A percentile compares a stretch with the other conserved stretches of the same genome.
phyloP scores from a whole-genome alignment of 2,113 vertebrate species.

The Ophthalmotilapia sp. region DNA sequence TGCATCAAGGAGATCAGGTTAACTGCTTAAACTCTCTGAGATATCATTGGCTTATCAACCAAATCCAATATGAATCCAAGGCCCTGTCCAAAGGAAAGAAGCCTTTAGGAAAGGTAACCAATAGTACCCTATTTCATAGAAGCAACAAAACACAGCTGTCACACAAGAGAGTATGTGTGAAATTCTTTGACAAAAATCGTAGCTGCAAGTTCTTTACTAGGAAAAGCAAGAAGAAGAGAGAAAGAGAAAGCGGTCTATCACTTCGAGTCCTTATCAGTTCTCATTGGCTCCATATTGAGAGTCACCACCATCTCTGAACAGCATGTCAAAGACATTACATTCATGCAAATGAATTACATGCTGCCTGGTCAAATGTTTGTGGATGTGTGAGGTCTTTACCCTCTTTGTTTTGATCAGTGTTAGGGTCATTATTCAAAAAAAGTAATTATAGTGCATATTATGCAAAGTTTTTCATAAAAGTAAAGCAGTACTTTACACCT shows the following conservation, averaged over 20 bases:
- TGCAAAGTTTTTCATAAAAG: background rate
- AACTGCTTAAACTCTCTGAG: background rate
- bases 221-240: background rate
- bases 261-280: background rate
- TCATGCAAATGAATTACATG: background rate
- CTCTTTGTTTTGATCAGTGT: background rate
- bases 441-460: background rate
- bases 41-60: background rate
- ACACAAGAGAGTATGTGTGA: background rate
- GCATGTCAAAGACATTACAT: background rate
- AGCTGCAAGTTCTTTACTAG: background rate
- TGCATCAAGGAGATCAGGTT: background rate
- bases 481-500: slow-evolving; percentile 37
- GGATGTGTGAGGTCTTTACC: background rate
- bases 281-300: background rate
- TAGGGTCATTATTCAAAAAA: background rate
- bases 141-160: background rate
- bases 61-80: background rate
- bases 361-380: background rate
- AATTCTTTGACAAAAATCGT: accelerated
- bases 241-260: background rate
- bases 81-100: background rate
- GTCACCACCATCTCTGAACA: background rate
- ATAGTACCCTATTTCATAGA: background rate
- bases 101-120: background rate